These are phyloP conservation scores for Bombus fervidus DNA, from an alignment of 1,140 invertebrate genomes.

Conservation along the genomic window DNA sequence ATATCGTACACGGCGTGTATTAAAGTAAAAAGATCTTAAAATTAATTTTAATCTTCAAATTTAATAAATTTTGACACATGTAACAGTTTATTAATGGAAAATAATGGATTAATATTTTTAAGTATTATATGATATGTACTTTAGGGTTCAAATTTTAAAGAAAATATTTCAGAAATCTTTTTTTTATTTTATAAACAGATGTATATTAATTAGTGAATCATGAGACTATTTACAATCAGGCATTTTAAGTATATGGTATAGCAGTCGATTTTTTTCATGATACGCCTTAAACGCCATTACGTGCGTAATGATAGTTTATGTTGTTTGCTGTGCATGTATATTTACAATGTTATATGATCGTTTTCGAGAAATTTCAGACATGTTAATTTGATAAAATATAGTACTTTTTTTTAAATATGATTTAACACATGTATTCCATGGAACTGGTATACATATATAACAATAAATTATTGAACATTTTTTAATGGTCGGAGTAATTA, in stretches of 20 bases:
- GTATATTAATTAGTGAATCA: slow-evolving; percentile 44
- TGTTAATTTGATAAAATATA: slow-evolving; percentile 55
- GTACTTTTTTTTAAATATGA: slow-evolving; percentile 31
- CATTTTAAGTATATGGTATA: slow-evolving; percentile 45
- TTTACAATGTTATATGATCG: slow-evolving; percentile 60
- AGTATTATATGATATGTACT: slow-evolving; percentile 64
- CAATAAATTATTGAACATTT: slow-evolving; percentile 59
- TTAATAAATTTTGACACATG: slow-evolving; percentile 39
- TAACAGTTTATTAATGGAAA: slow-evolving; percentile 68
- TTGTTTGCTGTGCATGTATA: slow-evolving; percentile 51
- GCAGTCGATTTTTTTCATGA: slow-evolving; percentile 40
- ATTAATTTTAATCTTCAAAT: slow-evolving; percentile 22
- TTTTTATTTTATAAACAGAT: slow-evolving; percentile 54
- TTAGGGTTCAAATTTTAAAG: slow-evolving; percentile 44
- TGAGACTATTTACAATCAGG: slow-evolving; percentile 60
- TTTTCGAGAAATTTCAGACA: slow-evolving; percentile 47
- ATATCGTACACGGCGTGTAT: not conserved
- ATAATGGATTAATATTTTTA: slow-evolving; percentile 65
- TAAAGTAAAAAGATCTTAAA: slow-evolving; percentile 30
- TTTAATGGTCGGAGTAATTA: slow-evolving; percentile 39
- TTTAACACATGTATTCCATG: slow-evolving; percentile 45
- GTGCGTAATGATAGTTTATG: slow-evolving; percentile 25
- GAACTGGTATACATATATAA: slow-evolving; percentile 45
- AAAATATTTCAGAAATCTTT: slow-evolving; percentile 29
- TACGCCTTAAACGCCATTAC: not conserved